Base-by-base conservation (phyloP, 2,888 invertebrate species). In the Digitonthophagus gazella region DNA sequence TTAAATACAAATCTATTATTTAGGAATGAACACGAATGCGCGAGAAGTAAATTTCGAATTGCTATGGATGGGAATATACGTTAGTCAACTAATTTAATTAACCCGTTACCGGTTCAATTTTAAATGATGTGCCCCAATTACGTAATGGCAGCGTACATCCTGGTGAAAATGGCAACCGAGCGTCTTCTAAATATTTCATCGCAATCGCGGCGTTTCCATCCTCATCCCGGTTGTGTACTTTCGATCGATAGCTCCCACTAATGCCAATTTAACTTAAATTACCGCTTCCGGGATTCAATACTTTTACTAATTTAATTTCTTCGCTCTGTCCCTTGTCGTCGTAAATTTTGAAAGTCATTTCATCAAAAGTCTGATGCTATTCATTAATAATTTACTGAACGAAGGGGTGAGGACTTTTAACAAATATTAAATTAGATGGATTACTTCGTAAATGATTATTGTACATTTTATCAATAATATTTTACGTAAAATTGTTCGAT, bases 81-180 rank as follows among this genome's bases (percentile, higher is more conserved):
- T 61, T 61, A 61, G 61, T 20, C 61, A 61, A 61, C 61, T 61
- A 61, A 61, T 61, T 61, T 61, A 61, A 61, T 61, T 61, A 61
- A 61, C 61, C 61, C 20, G 61, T 61, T 61, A 61, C 61, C 61
- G 61, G 18, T 61, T 61, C 19, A 61, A 61, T 61, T 61, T 61
- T 61, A 61, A 61, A 61, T 61, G 61, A 61, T 61, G 61, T 61
- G 61, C 15, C 61, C 61, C 61, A 61, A 61, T 61, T 61, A 61
- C 61, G 18, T 61, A 61, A 61, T 61, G 61, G 61, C 18, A 16
- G 61, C 20, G 61, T 18, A 18, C 19, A 19, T 61, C 19, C 19
- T 61, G 61, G 61, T 19, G 61, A 61, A 61, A 61, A 61, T 20
- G 18, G 61, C 61, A 15, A 61, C 19, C 15, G 57, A 57, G 57